A percentile compares a stretch with the other conserved stretches of the same genome.
Evolutionary conservation across 2,797 vertebrate genomes (phyloP).

Genomic region (Pithecia hirsuta): DNA sequence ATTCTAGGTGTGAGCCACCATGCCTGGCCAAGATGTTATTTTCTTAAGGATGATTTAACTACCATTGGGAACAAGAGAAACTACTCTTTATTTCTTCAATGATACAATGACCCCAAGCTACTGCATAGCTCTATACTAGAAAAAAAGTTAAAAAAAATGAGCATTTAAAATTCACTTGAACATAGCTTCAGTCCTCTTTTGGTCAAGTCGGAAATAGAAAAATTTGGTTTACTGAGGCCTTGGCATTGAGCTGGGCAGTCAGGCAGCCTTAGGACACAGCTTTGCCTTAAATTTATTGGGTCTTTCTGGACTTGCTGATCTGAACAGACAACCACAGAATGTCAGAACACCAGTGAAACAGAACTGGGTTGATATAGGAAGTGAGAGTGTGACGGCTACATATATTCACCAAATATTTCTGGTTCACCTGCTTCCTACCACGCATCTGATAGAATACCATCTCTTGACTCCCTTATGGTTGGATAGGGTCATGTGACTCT

Average conservation of each 20-base stretch:
- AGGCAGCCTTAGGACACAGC: not conserved
- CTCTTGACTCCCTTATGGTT: not conserved
- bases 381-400: not conserved
- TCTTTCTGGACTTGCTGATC: not conserved
- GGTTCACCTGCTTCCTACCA: not conserved
- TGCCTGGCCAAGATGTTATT: no score
- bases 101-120: not conserved
- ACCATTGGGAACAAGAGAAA: no score
- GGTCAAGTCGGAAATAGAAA: conserved; percentile 18
- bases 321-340: not conserved
- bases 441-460: not conserved
- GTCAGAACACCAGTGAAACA: not conserved
- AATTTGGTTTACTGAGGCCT: conserved; percentile 25
- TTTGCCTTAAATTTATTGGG: not conserved
- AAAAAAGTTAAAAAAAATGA: not conserved
- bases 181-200: not conserved
- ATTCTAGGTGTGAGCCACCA: no score
- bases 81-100: conserved; percentile 19
- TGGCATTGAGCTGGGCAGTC: not conserved
- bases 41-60: no score
- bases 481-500: not conserved
- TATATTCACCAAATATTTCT: not conserved
- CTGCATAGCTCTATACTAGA: not conserved
- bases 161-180: not conserved
- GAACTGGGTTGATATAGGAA: not conserved